A percentile compares a stretch with the other conserved stretches of the same genome.
phyloP scores from a whole-genome alignment of 2,797 vertebrate genomes.

The Ambastaia sidthimunki region DNA sequence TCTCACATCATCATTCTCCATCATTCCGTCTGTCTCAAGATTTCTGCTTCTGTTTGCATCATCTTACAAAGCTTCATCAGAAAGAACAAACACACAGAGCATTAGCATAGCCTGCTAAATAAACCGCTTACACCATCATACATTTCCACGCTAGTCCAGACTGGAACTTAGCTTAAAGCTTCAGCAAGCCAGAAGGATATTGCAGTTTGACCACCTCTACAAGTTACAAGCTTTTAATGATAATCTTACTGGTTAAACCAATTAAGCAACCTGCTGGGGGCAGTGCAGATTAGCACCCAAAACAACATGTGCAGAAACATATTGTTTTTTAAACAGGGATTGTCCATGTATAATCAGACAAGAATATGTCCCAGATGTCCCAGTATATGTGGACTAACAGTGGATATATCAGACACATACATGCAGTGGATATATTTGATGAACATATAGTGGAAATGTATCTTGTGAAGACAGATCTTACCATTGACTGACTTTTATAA shows the following conservation, averaged over 20 bases:
- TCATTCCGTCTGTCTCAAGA: not conserved
- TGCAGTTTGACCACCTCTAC: not conserved
- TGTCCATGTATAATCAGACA: too few species aligned
- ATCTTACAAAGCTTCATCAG: not conserved
- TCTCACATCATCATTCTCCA: not conserved
- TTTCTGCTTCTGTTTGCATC: not conserved
- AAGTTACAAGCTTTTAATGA: not conserved
- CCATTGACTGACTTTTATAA: constrained; percentile 34
- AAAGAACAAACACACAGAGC: not conserved
- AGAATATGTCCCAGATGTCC: too few species aligned
- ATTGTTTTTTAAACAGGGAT: not conserved
- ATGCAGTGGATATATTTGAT: too few species aligned
- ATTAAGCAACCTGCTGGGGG: not conserved
- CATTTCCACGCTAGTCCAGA: not conserved
- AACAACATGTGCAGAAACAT: not conserved
- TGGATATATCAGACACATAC: too few species aligned
- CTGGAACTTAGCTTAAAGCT: not conserved
- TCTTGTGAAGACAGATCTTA: constrained; percentile 9
- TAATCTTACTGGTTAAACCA: not conserved
- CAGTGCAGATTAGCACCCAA: not conserved
- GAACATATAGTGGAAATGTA: too few species aligned
- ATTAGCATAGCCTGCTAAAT: not conserved
- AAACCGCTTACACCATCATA: not conserved
- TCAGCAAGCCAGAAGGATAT: too few species aligned
- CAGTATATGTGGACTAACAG: not conserved